phyloP scores from a whole-genome alignment of 1,140 invertebrate species.

The Heliconius hewitsoni region DNA sequence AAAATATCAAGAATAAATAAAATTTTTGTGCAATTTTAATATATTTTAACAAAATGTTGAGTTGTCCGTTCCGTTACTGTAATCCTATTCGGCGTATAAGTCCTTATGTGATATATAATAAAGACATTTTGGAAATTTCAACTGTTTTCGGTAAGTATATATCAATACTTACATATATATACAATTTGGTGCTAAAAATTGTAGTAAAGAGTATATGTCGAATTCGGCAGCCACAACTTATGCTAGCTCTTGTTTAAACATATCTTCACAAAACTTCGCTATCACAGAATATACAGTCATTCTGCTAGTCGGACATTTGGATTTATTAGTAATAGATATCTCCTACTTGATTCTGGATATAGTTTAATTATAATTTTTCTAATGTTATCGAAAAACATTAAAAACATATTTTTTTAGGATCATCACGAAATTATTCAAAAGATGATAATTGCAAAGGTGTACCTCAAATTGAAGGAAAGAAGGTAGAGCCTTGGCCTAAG shows the following conservation, averaged over 20 bases:
- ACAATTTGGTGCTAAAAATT: too few species aligned
- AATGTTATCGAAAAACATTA: not conserved
- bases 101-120: slow-evolving; percentile 25
- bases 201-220: too few species aligned
- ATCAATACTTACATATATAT: not conserved
- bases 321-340: too few species aligned
- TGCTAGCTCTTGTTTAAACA: too few species aligned
- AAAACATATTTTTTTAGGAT: slow-evolving; percentile 36
- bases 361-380: not conserved
- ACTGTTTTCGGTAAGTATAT: slow-evolving; percentile 32
- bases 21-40: slow-evolving; percentile 26
- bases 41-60: slow-evolving; percentile 44
- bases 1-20: slow-evolving; percentile 6
- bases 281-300: too few species aligned
- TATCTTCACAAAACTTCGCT: too few species aligned
- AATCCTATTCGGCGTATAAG: slow-evolving; percentile 43
- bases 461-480: slow-evolving; percentile 54
- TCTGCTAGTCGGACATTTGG: not conserved
- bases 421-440: slow-evolving; percentile 49
- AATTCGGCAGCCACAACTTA: too few species aligned
- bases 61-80: slow-evolving; percentile 38
- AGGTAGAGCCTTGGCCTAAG: slow-evolving; percentile 64
- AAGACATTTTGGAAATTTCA: slow-evolving; percentile 15
- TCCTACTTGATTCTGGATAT: not conserved
- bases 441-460: slow-evolving; percentile 54